These are phyloP conservation scores for Athalia circularis DNA, from an alignment of 2,888 invertebrate genomes.

Conservation along the genomic window DNA sequence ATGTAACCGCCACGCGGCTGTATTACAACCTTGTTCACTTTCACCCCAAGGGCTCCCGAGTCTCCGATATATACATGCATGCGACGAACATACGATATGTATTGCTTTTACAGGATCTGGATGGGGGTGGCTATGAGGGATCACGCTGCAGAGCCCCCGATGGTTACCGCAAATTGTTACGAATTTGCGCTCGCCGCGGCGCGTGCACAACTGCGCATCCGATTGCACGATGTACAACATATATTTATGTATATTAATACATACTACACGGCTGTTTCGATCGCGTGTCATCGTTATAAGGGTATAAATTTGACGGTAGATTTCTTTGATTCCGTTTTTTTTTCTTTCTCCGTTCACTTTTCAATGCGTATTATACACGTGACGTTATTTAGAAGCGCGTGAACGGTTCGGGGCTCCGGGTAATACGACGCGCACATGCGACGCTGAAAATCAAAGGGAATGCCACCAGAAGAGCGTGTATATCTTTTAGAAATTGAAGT, in stretches of 20 bases:
- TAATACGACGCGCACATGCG: no score
- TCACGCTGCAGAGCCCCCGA: conserved; percentile 4
- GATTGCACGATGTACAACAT: not conserved
- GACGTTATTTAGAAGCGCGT: no score
- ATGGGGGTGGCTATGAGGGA: conserved; percentile 28
- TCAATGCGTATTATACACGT: no score
- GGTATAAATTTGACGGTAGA: conserved; percentile 16
- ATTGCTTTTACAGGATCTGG: not conserved
- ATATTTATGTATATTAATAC: no score
- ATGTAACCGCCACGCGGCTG: conserved; percentile 15
- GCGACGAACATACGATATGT: no score
- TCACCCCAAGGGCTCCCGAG: conserved; percentile 9
- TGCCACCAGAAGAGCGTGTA: no score
- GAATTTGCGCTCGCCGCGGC: conserved; percentile 28
- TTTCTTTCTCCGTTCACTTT: no score
- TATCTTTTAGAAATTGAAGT: no score
- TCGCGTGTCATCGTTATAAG: conserved; percentile 27
- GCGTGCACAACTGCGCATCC: conserved; percentile 4
- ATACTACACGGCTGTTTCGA: no score
- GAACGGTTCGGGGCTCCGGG: no score
- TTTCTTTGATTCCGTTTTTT: not conserved
- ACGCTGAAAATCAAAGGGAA: no score
- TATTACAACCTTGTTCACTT: conserved; percentile 41
- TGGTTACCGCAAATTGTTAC: conserved; percentile 43
- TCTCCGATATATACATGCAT: not conserved